These are phyloP conservation scores for Neuroscelio doddi DNA, from an alignment of 2,888 invertebrate species.

Conservation along the genomic window DNA sequence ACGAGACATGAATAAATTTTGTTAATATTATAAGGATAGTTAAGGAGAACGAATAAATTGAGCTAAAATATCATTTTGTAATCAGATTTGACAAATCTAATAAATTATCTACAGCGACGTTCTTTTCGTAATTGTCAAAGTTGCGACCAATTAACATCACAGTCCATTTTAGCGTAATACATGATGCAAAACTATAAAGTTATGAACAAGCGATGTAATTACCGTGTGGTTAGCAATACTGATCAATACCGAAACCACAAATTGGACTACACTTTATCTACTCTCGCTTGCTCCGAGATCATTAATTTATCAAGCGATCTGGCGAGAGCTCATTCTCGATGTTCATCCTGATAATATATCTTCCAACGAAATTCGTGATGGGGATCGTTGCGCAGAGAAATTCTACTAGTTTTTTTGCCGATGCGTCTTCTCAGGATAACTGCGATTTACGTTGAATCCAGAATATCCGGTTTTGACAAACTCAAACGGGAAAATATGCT, in stretches of 20 bases:
- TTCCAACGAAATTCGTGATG: constrained; percentile 11
- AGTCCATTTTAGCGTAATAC: constrained; percentile 24
- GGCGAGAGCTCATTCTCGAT: constrained; percentile 1
- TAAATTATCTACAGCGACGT: no score
- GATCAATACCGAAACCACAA: constrained; percentile 27
- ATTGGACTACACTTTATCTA: constrained; percentile 6
- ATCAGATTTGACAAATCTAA: not conserved
- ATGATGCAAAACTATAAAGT: constrained; percentile 17
- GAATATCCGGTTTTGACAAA: not conserved
- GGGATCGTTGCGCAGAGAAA: constrained; percentile 1
- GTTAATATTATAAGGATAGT: no score
- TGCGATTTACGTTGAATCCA: not conserved
- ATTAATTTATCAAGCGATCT: constrained; percentile 14
- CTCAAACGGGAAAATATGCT: not conserved
- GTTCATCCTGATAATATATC: constrained; percentile 17
- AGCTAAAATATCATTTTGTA: no score
- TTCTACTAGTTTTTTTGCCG: constrained; percentile 7
- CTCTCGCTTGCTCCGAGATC: constrained; percentile 12
- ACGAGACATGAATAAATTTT: no score
- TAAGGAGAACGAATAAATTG: no score
- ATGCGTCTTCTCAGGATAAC: not conserved
- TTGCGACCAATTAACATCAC: no score
- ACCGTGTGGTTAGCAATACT: constrained; percentile 10
- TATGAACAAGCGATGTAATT: constrained; percentile 28
- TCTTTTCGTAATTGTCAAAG: no score